phyloP scores from a whole-genome alignment of 2,113 vertebrate genomes.

The Grallaria varia region DNA sequence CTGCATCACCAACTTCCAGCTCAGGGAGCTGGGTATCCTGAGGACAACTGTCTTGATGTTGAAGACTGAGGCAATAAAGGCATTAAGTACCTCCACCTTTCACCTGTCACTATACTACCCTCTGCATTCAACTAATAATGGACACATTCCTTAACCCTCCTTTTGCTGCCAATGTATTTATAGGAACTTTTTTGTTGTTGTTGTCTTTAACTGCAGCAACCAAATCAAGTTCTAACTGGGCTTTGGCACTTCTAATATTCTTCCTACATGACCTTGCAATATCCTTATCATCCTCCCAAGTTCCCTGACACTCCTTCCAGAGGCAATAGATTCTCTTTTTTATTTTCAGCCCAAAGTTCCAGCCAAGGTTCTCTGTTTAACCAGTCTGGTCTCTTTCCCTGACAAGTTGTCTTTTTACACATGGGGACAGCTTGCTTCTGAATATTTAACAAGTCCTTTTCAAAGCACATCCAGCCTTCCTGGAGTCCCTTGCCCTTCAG shows the following conservation, averaged over 20 bases:
- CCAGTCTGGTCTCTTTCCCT: neutral
- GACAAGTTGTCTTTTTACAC: neutral
- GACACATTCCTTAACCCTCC: neutral
- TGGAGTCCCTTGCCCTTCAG: neutral
- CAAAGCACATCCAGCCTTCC: neutral
- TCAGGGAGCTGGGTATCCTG: neutral
- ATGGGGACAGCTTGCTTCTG: neutral
- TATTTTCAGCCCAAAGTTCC: too few species aligned
- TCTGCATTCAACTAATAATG: neutral
- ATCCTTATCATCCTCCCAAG: neutral
- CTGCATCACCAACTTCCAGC: neutral
- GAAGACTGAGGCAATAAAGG: neutral
- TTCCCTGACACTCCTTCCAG: neutral
- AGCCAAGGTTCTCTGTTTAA: neutral
- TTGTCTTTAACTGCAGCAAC: neutral
- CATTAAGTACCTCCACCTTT: neutral
- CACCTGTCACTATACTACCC: neutral
- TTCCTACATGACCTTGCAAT: neutral
- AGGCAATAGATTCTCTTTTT: neutral
- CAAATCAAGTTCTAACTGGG: neutral
- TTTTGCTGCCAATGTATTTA: neutral
- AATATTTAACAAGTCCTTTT: neutral
- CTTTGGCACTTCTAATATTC: neutral
- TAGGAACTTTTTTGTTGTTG: neutral
- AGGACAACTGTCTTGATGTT: neutral